Conservation (phyloP, 2,797 vertebrate species). For the Cossypha dichroa region DNA sequence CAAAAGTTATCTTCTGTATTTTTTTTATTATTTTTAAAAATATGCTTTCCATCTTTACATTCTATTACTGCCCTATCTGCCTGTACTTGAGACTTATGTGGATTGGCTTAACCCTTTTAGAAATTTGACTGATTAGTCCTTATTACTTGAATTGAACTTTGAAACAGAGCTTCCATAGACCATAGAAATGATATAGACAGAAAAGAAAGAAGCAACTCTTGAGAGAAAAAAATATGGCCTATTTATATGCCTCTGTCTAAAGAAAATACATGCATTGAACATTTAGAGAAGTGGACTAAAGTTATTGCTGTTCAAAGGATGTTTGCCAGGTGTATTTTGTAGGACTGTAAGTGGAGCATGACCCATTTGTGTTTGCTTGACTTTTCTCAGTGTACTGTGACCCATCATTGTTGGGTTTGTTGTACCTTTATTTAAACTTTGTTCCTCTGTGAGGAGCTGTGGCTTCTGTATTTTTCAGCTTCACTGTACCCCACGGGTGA, state of each 20-base stretch:
- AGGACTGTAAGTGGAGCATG: neutral
- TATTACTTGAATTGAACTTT: neutral
- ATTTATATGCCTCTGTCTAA: neutral
- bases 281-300: neutral
- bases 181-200: neutral
- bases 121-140: neutral
- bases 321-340: neutral
- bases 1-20: neutral
- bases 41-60: neutral
- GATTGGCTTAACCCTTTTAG: neutral
- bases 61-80: neutral
- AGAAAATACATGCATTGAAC: neutral
- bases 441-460: constrained; percentile 49
- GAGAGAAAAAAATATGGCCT: neutral
- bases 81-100: neutral
- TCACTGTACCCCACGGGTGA: constrained; percentile 33
- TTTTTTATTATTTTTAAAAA: neutral
- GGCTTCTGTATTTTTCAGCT: constrained; percentile 52
- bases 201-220: neutral
- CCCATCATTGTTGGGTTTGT: neutral
- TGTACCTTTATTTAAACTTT: constrained; percentile 38
- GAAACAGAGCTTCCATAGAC: neutral
- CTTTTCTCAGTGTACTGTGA: neutral
- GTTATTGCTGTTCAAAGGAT: neutral
- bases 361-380: neutral